Conservation (phyloP, 2,797 vertebrate species). For the Macrochelys suwanniensis region DNA sequence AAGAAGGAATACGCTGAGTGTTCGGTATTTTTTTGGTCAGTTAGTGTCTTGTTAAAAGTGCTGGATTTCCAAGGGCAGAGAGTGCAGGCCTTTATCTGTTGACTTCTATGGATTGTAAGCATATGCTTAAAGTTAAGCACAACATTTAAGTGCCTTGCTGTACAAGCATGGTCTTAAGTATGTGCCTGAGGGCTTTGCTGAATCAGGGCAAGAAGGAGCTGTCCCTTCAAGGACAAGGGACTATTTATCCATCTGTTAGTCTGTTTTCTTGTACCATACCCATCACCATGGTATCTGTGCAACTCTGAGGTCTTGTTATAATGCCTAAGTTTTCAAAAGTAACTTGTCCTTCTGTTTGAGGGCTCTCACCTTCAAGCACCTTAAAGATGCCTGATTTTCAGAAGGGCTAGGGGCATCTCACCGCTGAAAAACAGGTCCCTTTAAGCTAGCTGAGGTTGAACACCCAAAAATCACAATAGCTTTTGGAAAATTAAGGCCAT, state of each 20-base stretch:
- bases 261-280: not conserved
- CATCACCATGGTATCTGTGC: not conserved
- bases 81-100: not conserved
- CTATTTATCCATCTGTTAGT: not conserved
- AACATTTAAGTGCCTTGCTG: not conserved
- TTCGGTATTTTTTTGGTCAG: not conserved
- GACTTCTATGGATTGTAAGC: not conserved
- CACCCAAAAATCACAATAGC: not conserved
- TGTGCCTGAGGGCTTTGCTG: not conserved
- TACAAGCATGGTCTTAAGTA: not conserved
- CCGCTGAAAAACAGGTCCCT: too few species aligned
- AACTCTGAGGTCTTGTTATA: not conserved
- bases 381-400: not conserved
- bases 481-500: not conserved
- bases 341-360: not conserved
- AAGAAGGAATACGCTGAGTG: not conserved
- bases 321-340: not conserved
- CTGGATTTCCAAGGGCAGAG: not conserved
- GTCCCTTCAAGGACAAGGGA: not conserved
- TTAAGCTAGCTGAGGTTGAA: not conserved
- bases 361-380: not conserved
- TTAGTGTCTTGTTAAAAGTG: not conserved
- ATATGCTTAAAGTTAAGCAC: not conserved
- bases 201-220: not conserved
- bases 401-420: not conserved